Conservation (phyloP, 2,797 vertebrate species). For the Eospalax fontanierii region DNA sequence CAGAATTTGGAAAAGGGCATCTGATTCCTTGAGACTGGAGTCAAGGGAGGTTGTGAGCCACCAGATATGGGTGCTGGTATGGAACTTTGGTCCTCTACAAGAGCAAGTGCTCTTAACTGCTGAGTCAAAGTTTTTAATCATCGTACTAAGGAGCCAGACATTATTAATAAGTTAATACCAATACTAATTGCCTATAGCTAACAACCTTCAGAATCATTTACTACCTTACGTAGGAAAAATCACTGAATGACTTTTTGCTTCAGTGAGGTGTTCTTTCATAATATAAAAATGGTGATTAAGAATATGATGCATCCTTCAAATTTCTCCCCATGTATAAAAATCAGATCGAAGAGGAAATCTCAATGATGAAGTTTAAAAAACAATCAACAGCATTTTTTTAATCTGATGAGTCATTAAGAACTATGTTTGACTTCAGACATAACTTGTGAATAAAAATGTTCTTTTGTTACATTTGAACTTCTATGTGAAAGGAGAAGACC, state of each 20-base stretch:
- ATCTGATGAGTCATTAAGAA: background rate
- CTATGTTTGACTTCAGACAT: background rate
- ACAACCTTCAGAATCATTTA: constrained; percentile 39
- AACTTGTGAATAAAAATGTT: background rate
- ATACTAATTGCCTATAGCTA: constrained; percentile 29
- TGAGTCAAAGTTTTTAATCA: background rate
- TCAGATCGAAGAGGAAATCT: background rate
- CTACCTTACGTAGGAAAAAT: background rate
- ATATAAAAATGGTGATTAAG: constrained; percentile 36
- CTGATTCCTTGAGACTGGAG: too few species aligned
- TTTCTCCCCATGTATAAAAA: background rate
- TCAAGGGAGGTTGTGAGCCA: too few species aligned
- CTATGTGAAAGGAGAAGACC: background rate
- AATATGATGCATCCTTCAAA: constrained; percentile 33
- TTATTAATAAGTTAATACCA: constrained; percentile 35
- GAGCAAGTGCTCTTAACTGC: too few species aligned
- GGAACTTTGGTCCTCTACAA: too few species aligned
- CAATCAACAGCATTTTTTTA: background rate
- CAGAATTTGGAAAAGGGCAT: too few species aligned
- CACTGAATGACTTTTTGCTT: constrained; percentile 2
- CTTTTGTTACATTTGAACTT: background rate
- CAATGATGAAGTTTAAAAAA: background rate
- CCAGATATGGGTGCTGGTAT: too few species aligned
- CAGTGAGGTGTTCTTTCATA: background rate
- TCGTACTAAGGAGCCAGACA: background rate